Evolutionary conservation across 2,888 invertebrate genomes (phyloP).

Genomic region (Drosophila austrosaltans): DNA sequence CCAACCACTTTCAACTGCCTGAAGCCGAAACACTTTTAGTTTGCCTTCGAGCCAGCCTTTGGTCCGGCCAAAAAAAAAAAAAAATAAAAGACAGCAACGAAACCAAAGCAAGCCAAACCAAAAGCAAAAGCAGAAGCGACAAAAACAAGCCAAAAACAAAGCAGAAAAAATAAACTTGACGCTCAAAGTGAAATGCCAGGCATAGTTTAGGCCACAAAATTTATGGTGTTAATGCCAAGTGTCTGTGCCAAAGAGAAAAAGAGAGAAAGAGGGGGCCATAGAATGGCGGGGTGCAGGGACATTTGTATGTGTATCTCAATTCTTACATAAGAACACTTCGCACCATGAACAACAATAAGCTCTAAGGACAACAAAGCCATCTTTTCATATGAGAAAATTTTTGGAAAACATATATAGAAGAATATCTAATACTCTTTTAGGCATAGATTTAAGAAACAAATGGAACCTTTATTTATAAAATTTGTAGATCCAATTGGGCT

Average conservation of each 20-base stretch:
- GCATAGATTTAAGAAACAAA: no score
- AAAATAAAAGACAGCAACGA: constrained; percentile 31
- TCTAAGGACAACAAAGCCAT: constrained; percentile 40
- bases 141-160: constrained; percentile 32
- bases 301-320: constrained; percentile 47
- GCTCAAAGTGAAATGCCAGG: constrained; percentile 49
- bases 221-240: constrained; percentile 74
- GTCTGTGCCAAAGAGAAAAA: constrained; percentile 12
- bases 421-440: not conserved
- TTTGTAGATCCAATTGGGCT: no score
- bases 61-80: constrained; percentile 26
- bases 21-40: constrained; percentile 57
- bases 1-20: constrained; percentile 54
- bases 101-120: constrained; percentile 31
- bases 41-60: constrained; percentile 20
- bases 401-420: constrained; percentile 3
- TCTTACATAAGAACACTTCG: constrained; percentile 59
- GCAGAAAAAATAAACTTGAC: constrained; percentile 40
- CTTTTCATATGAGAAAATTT: constrained; percentile 17
- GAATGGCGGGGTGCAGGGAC: not conserved
- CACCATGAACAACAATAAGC: constrained; percentile 55
- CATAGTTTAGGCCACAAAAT: constrained; percentile 69
- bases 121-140: constrained; percentile 18
- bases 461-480: no score
- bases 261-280: not conserved